These are phyloP conservation scores for Gallinago nigripennis DNA, from an alignment of 2,797 vertebrate species.

Conservation along the genomic window DNA sequence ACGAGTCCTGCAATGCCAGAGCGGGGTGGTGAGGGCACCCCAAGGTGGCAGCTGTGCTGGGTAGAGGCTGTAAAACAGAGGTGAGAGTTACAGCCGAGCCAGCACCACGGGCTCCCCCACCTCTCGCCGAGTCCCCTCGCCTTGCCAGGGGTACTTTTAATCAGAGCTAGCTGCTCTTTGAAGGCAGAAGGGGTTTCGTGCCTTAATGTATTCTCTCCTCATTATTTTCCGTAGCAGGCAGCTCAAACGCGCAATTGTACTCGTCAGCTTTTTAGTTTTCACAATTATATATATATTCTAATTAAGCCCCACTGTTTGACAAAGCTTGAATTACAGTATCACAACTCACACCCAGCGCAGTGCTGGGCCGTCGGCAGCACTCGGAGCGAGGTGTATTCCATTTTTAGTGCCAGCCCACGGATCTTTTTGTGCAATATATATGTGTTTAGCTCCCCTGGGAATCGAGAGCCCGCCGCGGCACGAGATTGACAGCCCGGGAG, in stretches of 20 bases:
- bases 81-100: neutral
- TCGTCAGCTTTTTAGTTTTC: conserved; percentile 51
- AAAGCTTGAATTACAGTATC: conserved; percentile 70
- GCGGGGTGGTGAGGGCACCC: neutral
- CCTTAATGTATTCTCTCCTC: conserved; percentile 61
- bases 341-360: conserved; percentile 53
- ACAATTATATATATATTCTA: conserved; percentile 73
- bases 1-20: neutral
- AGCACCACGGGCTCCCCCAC: neutral
- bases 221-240: conserved; percentile 66
- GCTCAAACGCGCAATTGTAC: conserved; percentile 57
- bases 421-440: conserved; percentile 33
- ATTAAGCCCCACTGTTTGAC: conserved; percentile 72
- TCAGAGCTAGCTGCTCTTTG: conserved; percentile 51
- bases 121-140: neutral
- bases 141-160: conserved; percentile 11
- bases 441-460: conserved; percentile 29
- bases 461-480: neutral
- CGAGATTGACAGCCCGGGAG: conserved; percentile 20
- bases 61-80: neutral
- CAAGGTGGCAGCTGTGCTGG: neutral
- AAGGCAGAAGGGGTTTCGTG: conserved; percentile 45
- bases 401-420: neutral
- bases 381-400: conserved; percentile 18
- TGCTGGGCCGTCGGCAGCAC: conserved; percentile 37